Conservation (phyloP, 2,113 vertebrate species). For the Urocolius indicus region DNA sequence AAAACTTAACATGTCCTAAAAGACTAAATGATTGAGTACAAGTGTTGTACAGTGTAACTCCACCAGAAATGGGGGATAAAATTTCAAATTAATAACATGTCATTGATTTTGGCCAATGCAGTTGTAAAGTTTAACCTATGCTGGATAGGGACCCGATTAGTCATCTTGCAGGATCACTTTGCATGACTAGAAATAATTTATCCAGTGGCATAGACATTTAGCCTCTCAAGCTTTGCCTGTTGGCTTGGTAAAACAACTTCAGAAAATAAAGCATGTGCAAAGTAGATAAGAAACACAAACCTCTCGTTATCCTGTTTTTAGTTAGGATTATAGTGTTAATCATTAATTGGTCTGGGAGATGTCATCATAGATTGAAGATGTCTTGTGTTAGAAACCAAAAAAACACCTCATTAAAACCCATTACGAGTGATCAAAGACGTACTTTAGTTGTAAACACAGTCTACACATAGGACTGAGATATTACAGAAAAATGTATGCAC, state of each 20-base stretch:
- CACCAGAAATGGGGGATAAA: neutral
- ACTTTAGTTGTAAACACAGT: neutral
- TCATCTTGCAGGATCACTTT: neutral
- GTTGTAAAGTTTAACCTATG: neutral
- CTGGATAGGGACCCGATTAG: neutral
- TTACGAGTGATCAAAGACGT: neutral
- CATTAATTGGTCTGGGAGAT: neutral
- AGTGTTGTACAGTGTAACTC: neutral
- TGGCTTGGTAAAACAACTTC: neutral
- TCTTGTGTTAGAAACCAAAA: neutral
- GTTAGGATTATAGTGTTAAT: neutral
- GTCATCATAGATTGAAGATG: neutral
- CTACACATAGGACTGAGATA: neutral
- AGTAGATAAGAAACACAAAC: neutral
- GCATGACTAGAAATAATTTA: neutral
- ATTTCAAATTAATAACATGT: neutral
- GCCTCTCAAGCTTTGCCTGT: neutral
- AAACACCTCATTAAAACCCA: neutral
- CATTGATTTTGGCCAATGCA: neutral
- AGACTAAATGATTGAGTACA: neutral
- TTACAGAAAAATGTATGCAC: neutral
- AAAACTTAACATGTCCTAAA: neutral
- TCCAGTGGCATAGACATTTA: neutral
- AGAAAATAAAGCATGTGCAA: neutral
- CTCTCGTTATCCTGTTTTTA: neutral